Base-by-base conservation (phyloP, 2,888 invertebrate genomes). In the Allacma fusca region DNA sequence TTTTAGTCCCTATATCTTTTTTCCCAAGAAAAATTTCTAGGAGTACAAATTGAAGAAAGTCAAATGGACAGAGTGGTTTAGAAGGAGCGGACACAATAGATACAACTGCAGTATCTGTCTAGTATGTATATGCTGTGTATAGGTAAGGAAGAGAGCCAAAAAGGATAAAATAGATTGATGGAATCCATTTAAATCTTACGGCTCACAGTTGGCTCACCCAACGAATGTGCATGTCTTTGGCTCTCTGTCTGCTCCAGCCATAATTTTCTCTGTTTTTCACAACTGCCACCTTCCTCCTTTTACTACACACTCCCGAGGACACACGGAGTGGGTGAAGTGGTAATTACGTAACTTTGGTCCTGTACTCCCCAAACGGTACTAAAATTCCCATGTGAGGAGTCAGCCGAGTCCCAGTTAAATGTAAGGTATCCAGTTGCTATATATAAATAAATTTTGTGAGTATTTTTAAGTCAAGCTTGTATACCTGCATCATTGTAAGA, bases 131-230 rank as follows among this genome's bases (percentile, higher is more conserved):
- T n/a, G n/a, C n/a, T n/a, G n/a, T n/a, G n/a, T n/a, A n/a, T n/a
- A n/a, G n/a, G n/a, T 5, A 23, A 34, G 40, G 40, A 50, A 71
- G 28, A 50, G 70, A 68, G 24, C 21, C 28, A 23, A 28, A 71
- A 21, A 71, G 24, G 50, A 71, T 71, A 71, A 71, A 71, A 71
- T 71, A 71, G 71, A 71, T 71, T 71, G 71, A 71, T 71, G 71
- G 71, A 26, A 57, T 71, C 71, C 71, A 71, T 71, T 57, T 71
- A 71, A 71, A 44, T 28, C 28, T 50, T 71, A 50, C 65, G 1
- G 24, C 57, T 71, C 71, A 71, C 71, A 71, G 71, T 71, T 50
- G 71, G 71, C 29, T 28, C 29, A 19, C 28, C 19, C 12, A 50
- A 50, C 24, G 29, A 71, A 57, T 26, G 71, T 71, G 28, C 43